A percentile compares a stretch with the other conserved stretches of the same genome.
Conservation (phyloP, 2,888 invertebrate species). For the Tuberolachnus salignus region DNA sequence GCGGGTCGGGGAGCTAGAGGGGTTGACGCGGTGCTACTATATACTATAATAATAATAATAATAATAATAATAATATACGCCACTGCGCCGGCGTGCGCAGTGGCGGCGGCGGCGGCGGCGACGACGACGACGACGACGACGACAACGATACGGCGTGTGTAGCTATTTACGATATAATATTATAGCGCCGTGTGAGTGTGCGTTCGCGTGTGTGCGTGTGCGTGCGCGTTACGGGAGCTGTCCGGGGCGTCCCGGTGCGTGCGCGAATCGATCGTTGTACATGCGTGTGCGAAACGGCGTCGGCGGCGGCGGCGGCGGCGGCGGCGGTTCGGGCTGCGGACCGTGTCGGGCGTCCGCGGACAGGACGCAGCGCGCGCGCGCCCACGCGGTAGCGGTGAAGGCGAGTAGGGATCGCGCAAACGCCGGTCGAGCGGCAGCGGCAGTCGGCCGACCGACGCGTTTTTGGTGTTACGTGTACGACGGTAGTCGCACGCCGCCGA, state of each 20-base stretch:
- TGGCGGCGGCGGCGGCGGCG: neutral
- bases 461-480: neutral
- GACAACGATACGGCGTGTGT: neutral
- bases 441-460: neutral
- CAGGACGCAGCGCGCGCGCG: neutral
- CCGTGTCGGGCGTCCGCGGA: neutral
- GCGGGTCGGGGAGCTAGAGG: no score
- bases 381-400: neutral
- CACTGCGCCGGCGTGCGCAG: neutral
- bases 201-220: neutral
- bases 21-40: no score
- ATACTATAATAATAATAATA: no score
- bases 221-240: neutral
- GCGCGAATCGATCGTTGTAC: constrained; percentile 44
- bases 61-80: no score
- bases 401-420: constrained; percentile 20
- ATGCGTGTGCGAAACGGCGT: constrained; percentile 6
- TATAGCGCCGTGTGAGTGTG: neutral
- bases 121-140: neutral
- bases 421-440: constrained; percentile 29
- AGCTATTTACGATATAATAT: neutral
- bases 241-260: constrained; percentile 16
- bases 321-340: neutral
- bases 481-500: no score
- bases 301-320: neutral